Evolutionary conservation across 1,140 invertebrate genomes (phyloP).

Genomic region (Gonatopus flavifemur): DNA sequence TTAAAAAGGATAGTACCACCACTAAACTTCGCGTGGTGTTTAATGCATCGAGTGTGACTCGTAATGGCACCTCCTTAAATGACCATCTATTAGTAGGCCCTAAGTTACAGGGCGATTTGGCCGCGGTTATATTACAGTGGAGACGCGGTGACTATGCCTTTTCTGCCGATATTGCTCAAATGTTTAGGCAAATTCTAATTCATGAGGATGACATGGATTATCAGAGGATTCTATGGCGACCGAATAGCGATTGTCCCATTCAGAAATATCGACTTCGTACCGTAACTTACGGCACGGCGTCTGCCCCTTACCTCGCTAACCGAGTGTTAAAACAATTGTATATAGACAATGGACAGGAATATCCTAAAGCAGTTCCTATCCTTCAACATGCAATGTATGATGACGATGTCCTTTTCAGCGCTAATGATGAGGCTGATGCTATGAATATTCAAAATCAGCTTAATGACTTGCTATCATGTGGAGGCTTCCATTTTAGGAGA

Average conservation of each 20-base stretch:
- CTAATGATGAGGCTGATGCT: conserved; percentile 16
- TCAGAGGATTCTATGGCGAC: conserved; percentile 16
- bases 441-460: conserved; percentile 23
- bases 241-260: accelerated
- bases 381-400: not conserved
- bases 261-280: not conserved
- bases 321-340: not conserved
- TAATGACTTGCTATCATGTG: conserved; percentile 25
- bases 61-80: not conserved
- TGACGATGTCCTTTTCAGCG: conserved; percentile 2
- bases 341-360: not conserved
- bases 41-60: not conserved
- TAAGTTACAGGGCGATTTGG: conserved; percentile 10
- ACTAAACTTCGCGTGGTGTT: conserved; percentile 5
- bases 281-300: not conserved
- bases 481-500: not conserved
- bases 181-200: conserved; percentile 2
- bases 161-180: not conserved
- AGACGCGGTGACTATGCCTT: conserved; percentile 17
- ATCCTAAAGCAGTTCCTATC: not conserved
- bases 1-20: not conserved
- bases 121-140: not conserved
- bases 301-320: not conserved
- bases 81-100: conserved; percentile 2
- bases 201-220: conserved; percentile 12